phyloP scores from a whole-genome alignment of 2,888 invertebrate genomes.

The Hirtodrosophila duncani region DNA sequence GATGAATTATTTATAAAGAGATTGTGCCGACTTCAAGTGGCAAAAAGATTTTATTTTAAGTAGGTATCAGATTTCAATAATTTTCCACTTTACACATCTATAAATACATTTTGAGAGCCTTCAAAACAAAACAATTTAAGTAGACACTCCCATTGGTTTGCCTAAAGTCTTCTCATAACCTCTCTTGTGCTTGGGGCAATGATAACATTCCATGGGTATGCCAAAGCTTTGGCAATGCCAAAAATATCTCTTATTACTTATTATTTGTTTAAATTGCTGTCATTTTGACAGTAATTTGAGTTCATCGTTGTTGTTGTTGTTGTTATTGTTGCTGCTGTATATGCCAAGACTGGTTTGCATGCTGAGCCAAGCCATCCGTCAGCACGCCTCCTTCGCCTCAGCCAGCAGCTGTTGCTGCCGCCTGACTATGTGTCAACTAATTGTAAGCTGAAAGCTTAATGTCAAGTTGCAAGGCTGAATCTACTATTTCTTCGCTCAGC shows the following conservation, averaged over 20 bases:
- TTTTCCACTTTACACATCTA: too few relatives aligned
- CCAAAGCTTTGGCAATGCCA: conserved; percentile 13
- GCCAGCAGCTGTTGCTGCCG: conserved; percentile 8
- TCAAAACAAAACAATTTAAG: too few relatives aligned
- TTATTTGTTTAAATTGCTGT: conserved; percentile 40
- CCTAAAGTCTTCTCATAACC: too few relatives aligned
- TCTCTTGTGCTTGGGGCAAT: too few relatives aligned
- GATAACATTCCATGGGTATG: conserved; percentile 26
- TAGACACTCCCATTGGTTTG: too few relatives aligned
- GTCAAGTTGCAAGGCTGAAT: conserved; percentile 60
- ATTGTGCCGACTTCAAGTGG: not conserved
- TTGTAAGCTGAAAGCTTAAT: conserved; percentile 51
- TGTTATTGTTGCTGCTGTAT: conserved; percentile 5
- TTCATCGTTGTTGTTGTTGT: conserved; percentile 23
- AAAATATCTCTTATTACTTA: conserved; percentile 30
- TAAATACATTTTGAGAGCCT: too few relatives aligned
- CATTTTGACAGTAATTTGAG: conserved; percentile 42
- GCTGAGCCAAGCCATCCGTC: conserved; percentile 8
- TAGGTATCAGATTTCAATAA: too few relatives aligned
- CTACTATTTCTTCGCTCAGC: conserved; percentile 7
- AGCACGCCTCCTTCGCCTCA: not conserved
- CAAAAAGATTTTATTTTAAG: too few relatives aligned
- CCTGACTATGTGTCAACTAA: conserved; percentile 33
- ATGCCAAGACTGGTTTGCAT: conserved; percentile 18
- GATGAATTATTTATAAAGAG: not conserved